Evolutionary conservation across 2,113 vertebrate species (phyloP).

Genomic region (Entosphenus tridentatus): DNA sequence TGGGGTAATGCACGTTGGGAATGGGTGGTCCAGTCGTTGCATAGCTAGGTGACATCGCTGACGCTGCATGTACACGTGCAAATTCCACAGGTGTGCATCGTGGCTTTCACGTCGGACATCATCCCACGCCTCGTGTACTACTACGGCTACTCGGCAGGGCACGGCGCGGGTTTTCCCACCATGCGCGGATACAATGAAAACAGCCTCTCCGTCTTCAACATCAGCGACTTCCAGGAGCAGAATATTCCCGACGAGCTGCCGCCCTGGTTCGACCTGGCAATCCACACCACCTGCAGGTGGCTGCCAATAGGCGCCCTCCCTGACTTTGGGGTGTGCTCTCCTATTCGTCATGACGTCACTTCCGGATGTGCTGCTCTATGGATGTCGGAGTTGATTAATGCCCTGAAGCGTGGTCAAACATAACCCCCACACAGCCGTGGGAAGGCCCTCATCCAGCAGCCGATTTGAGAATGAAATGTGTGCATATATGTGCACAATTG

Average conservation of each 20-base stretch:
- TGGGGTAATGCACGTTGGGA: too few relatives aligned
- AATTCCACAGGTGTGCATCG: constrained; percentile 52
- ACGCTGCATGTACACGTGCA: too few relatives aligned
- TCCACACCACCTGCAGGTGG: constrained; percentile 47
- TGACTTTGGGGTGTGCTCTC: too few relatives aligned
- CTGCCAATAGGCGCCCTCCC: constrained; percentile 11
- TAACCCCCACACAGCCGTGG: too few relatives aligned
- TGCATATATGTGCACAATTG: too few relatives aligned
- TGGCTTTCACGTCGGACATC: constrained; percentile 84
- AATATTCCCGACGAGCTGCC: constrained; percentile 20
- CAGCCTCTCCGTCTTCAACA: constrained; percentile 45
- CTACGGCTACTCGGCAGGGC: constrained; percentile 23
- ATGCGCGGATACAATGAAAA: constrained; percentile 75
- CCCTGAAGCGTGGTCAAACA: too few relatives aligned
- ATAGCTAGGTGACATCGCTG: too few relatives aligned
- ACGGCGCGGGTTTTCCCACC: constrained; percentile 17
- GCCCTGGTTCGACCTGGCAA: constrained; percentile 16
- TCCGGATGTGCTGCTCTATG: constrained; percentile 7
- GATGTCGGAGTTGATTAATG: too few relatives aligned
- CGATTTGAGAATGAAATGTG: too few relatives aligned
- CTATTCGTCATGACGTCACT: too few relatives aligned
- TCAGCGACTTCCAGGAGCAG: constrained; percentile 28
- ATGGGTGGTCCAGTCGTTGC: too few relatives aligned
- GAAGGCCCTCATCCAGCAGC: too few relatives aligned
- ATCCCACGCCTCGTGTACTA: constrained; percentile 79